Base-by-base conservation (phyloP, 2,797 vertebrate species). In the Loriculus beryllinus region DNA sequence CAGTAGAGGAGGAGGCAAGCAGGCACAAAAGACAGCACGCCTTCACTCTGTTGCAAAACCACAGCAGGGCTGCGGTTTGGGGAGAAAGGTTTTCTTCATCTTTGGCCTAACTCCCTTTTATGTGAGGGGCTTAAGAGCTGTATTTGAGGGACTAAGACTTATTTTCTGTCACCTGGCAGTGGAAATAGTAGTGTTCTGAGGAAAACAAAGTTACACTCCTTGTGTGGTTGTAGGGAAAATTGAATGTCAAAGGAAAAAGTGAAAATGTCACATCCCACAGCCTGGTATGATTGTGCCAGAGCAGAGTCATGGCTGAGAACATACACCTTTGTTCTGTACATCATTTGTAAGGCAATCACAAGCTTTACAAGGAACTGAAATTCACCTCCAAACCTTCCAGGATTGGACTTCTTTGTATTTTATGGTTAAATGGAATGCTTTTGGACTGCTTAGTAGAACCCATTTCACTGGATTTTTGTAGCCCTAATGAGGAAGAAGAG, bases 101-200 rank as follows among this genome's bases (percentile, higher is more conserved):
- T 92, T 92, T 88, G 20, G 8, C 52, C 52, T 51, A 39, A 16
- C 15, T 65, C n/a, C n/a, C 40, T 4, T 67, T 91, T 86, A 19
- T 19, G 45, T 28, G 23, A 51, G 14, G 14, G 39, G 11, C 68
- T 81, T 88, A n/a, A 13, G 23, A 45, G 37, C 59, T 88, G 60
- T 22, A 9, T 33, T 64, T 86, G 63, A 33, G 35, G 17, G 28
- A 20, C 20, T 39, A 43, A 49, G 43, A 70, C 8, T 31, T 29
- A 15, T 84, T 72, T 88, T 25, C 31, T 84, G 63, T 79, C 22
- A 54, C 19, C 10, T 82, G 78, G 56, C 71, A 87, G 77, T 71
- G 42, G 62, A 33, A 75, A 10, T 14, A 56, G 60, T 22, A 67
- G 18, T 51, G 23, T 79, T 82, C 19, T 31, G 43, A 35, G 25